phyloP scores from a whole-genome alignment of 2,113 vertebrate genomes.

The Megaceryle torquata region DNA sequence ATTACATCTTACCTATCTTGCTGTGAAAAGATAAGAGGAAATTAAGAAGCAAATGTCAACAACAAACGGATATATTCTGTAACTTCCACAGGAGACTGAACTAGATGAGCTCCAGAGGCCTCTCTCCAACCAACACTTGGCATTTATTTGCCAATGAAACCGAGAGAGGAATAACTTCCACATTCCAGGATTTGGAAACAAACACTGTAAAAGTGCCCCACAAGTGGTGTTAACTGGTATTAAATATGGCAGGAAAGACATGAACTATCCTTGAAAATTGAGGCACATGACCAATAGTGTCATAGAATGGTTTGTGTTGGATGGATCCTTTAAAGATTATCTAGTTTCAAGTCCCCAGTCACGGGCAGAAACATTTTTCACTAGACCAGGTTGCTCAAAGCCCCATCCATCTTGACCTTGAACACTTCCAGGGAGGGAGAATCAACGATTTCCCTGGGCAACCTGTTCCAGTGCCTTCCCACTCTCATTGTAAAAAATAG shows the following conservation, averaged over 20 bases:
- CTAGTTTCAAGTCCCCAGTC: rapidly evolving
- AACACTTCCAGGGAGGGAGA: background rate
- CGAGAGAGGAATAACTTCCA: background rate
- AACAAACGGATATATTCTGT: background rate
- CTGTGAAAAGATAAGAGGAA: background rate
- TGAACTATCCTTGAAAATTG: background rate
- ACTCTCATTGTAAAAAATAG: background rate
- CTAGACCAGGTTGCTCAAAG: background rate
- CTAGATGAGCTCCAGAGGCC: background rate
- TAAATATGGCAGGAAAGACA: background rate
- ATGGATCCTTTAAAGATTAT: background rate
- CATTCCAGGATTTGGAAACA: background rate
- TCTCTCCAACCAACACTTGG: background rate
- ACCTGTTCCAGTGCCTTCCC: background rate
- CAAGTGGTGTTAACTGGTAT: background rate
- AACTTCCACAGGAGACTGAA: background rate
- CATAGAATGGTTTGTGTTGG: background rate
- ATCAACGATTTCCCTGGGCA: background rate
- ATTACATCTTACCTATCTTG: background rate
- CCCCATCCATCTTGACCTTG: background rate
- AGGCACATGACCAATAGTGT: background rate
- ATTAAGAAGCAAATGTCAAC: background rate
- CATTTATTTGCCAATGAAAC: background rate
- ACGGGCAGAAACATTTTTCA: background rate
- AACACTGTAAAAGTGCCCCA: background rate